Conservation (phyloP, 2,888 invertebrate species). For the Limenitis camilla region DNA sequence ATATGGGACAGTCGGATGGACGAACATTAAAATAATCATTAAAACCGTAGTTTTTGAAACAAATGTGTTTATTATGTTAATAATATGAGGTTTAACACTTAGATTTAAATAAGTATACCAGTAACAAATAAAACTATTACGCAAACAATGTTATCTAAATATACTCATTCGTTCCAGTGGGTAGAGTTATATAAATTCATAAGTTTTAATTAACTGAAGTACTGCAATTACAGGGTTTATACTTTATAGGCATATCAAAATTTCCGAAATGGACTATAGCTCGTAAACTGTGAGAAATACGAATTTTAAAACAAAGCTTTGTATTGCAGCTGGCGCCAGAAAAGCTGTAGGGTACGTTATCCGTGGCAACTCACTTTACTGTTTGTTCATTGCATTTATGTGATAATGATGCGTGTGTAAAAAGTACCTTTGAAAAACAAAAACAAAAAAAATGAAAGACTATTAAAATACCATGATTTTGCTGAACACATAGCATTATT, state of each 20-base stretch:
- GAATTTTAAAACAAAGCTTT: slow-evolving; percentile 40
- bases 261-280: slow-evolving; percentile 71
- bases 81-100: not conserved
- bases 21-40: no score
- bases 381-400: no score
- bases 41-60: no score
- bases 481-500: no score
- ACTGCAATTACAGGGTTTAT: slow-evolving; percentile 64
- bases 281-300: slow-evolving; percentile 74
- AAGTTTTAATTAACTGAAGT: slow-evolving; percentile 73
- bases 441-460: no score
- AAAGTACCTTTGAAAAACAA: no score
- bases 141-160: slow-evolving; percentile 36
- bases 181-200: slow-evolving; percentile 59
- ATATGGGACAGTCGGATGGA: no score
- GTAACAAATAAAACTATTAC: slow-evolving; percentile 20
- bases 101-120: not conserved
- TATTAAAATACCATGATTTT: no score
- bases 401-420: no score
- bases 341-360: not conserved
- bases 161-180: slow-evolving; percentile 44
- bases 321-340: slow-evolving; percentile 14
- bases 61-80: no score
- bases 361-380: no score
- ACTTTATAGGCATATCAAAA: slow-evolving; percentile 69